Evolutionary conservation across 2,888 invertebrate species (phyloP).

Genomic region (Carterocephalus palaemon): DNA sequence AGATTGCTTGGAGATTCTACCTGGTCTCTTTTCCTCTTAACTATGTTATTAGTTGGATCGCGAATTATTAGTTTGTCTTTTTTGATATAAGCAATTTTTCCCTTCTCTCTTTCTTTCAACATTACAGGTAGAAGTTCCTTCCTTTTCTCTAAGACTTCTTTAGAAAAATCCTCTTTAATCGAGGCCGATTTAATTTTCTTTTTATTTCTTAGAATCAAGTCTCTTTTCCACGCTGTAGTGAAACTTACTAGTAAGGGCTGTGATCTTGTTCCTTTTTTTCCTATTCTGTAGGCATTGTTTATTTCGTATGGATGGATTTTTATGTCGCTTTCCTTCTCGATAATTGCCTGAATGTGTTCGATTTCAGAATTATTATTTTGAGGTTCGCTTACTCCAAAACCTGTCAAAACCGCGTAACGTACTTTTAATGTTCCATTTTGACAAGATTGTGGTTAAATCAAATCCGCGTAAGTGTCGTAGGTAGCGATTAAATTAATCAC

Average conservation of each 20-base stretch:
- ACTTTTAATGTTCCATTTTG: too few relatives aligned
- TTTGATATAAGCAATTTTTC: constrained; percentile 8
- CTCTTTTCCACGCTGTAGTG: constrained; percentile 8
- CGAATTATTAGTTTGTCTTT: constrained; percentile 1
- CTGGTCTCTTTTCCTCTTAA: constrained; percentile 5
- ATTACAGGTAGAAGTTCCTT: constrained; percentile 19
- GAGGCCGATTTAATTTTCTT: not conserved
- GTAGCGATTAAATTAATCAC: too few relatives aligned
- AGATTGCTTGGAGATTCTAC: not conserved
- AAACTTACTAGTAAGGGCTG: constrained; percentile 1
- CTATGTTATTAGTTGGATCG: not conserved
- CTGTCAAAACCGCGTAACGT: too few relatives aligned
- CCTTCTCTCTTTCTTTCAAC: constrained; percentile 17
- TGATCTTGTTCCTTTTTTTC: constrained; percentile 1
- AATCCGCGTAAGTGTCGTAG: too few relatives aligned
- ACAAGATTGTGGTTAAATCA: too few relatives aligned
- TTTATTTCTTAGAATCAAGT: constrained; percentile 7
- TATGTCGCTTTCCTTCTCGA: too few relatives aligned
- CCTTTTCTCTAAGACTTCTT: constrained; percentile 24
- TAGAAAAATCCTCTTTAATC: constrained; percentile 21
- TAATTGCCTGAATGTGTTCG: too few relatives aligned
- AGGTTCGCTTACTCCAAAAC: too few relatives aligned
- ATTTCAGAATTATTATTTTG: too few relatives aligned
- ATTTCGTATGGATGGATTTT: not conserved
- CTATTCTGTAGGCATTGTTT: not conserved